Percentiles rank a stretch among this genome's conserved stretches.
Evolutionary conservation across 2,888 invertebrate species (phyloP).

Genomic region (Apamea monoglypha): DNA sequence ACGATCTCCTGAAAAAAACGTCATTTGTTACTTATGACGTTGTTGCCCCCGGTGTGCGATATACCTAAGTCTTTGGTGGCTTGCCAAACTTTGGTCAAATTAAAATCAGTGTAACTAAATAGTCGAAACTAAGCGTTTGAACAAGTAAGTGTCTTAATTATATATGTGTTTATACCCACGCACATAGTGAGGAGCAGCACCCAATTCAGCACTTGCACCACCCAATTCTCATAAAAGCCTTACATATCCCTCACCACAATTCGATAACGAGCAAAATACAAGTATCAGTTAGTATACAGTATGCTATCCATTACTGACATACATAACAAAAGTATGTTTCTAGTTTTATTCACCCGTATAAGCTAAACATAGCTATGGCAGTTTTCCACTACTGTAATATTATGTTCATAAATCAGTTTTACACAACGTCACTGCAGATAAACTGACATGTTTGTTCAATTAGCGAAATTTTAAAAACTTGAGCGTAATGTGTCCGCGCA

Average conservation of each 20-base stretch:
- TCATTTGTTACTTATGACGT: too few relatives aligned
- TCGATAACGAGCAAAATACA: conserved; percentile 74
- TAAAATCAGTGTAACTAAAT: conserved; percentile 40
- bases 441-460: conserved; percentile 81
- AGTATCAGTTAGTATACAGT: conserved; percentile 70
- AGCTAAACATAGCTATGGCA: conserved; percentile 73
- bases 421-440: conserved; percentile 86
- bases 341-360: conserved; percentile 80
- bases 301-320: conserved; percentile 69
- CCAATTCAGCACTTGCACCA: conserved; percentile 67
- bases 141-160: conserved; percentile 43
- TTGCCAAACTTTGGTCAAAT: conserved; percentile 61
- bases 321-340: conserved; percentile 69
- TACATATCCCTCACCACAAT: conserved; percentile 69
- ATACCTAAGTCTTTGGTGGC: conserved; percentile 55
- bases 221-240: conserved; percentile 59
- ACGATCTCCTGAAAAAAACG: too few relatives aligned
- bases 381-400: conserved; percentile 77
- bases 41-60: too few relatives aligned
- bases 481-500: conserved; percentile 74
- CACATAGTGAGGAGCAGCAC: conserved; percentile 56
- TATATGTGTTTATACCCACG: conserved; percentile 49
- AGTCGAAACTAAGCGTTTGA: conserved; percentile 45
- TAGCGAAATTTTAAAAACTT: conserved; percentile 74
- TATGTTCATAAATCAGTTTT: conserved; percentile 77